Conservation (phyloP, 2,888 invertebrate genomes). For the Acrobasis consociella region DNA sequence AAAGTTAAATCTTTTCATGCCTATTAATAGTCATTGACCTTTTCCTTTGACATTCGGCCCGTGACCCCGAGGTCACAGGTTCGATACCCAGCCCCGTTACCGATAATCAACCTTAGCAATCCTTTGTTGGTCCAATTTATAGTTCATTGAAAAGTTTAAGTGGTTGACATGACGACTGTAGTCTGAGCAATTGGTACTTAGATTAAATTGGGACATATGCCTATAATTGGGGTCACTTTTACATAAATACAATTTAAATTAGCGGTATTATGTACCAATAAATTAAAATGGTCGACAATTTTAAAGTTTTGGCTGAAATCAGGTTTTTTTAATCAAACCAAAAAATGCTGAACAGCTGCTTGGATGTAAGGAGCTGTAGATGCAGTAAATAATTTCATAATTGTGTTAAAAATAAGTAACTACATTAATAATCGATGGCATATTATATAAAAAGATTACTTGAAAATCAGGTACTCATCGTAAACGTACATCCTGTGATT, state of each 20-base stretch:
- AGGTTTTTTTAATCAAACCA: too few species aligned
- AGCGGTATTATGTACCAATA: neutral
- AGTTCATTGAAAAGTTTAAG: constrained; percentile 12
- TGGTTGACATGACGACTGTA: neutral
- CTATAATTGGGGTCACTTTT: neutral
- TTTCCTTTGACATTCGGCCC: constrained; percentile 20
- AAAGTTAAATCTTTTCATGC: constrained; percentile 2
- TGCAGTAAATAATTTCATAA: too few species aligned
- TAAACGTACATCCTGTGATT: constrained; percentile 47
- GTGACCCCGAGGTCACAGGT: constrained; percentile 22
- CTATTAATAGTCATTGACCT: constrained; percentile 22
- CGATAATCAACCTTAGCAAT: constrained; percentile 21
- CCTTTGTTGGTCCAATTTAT: constrained; percentile 11
- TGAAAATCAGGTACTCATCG: constrained; percentile 1
- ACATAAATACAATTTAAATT: neutral
- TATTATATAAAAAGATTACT: too few species aligned
- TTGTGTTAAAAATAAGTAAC: too few species aligned
- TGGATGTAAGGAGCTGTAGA: too few species aligned
- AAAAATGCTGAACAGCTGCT: too few species aligned
- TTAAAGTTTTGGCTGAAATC: too few species aligned
- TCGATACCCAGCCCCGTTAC: constrained; percentile 19
- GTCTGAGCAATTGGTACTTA: neutral
- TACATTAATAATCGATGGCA: too few species aligned
- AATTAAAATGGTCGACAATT: too few species aligned
- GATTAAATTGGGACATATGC: neutral